Evolutionary conservation across 1,140 invertebrate species (phyloP).

Genomic region (Drosophila lowei): DNA sequence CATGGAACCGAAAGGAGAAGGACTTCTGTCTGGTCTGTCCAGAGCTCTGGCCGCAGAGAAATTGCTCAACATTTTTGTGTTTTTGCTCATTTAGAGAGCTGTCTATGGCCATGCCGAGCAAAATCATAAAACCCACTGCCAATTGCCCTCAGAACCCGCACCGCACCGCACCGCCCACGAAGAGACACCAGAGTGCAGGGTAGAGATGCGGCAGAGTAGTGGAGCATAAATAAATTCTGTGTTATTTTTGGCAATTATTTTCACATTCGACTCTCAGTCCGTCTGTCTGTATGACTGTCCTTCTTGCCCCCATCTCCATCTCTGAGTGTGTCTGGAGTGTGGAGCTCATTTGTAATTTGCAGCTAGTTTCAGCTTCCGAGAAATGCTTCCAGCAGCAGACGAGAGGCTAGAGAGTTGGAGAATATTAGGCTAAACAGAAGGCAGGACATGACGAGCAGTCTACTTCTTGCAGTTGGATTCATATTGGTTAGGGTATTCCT

Average conservation of each 20-base stretch:
- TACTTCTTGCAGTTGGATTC: not conserved
- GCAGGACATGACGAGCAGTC: not conserved
- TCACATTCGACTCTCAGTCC: conserved; percentile 72
- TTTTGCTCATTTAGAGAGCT: conserved; percentile 72
- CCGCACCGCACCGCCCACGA: not conserved
- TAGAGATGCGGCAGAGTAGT: conserved; percentile 32
- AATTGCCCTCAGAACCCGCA: conserved; percentile 27
- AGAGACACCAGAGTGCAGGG: not conserved
- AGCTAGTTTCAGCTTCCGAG: conserved; percentile 37
- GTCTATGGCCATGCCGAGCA: conserved; percentile 55
- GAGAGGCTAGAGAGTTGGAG: not conserved
- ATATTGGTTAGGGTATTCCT: conserved; percentile 4
- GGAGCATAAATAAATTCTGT: conserved; percentile 75
- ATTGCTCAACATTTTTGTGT: conserved; percentile 80
- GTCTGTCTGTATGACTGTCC: conserved; percentile 13
- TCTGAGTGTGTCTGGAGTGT: conserved; percentile 9
- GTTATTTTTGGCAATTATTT: conserved; percentile 82
- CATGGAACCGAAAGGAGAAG: conserved; percentile 6
- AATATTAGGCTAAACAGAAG: conserved; percentile 3
- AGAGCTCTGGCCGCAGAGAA: conserved; percentile 32
- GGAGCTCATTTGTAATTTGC: conserved; percentile 80
- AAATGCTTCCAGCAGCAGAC: conserved; percentile 3
- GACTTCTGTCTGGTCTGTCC: conserved; percentile 20
- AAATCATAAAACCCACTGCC: conserved; percentile 73
- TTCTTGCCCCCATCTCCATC: conserved; percentile 1